Base-by-base conservation (phyloP, 2,797 vertebrate species). In the Channallabes apus region DNA sequence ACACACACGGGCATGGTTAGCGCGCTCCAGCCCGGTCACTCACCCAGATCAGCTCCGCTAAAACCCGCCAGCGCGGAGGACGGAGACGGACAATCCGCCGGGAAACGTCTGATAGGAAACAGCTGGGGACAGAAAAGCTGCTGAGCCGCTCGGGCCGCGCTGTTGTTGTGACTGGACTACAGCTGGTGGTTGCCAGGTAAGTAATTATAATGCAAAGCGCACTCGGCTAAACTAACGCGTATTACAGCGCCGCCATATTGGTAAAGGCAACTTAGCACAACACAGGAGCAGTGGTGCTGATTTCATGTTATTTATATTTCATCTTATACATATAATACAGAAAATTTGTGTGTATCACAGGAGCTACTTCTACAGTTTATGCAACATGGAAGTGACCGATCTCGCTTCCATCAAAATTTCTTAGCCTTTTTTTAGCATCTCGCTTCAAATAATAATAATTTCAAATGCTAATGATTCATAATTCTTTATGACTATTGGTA, bases 1-100 rank as follows among this genome's bases (percentile, higher is more conserved):
- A 98, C 94, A 82, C 96, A 98, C 95, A 93, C 89, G 85, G 96
- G 96, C 97, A 98, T 98, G 90, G 6, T 80, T 9, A 32, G 38
- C 51, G n/a, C n/a, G 0, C 18, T 51, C 0, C 17, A 35, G 14
- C 62, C 80, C 27, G 62, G 3, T 32, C 51, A 2, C 62, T n/a
- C 2, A 29, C 51, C 27, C n/a, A 32, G 51, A 27, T 56, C 51
- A 56, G 51, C 12, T 54, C 51, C 73, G 6, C 15, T 46, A 46
- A 8, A 20, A 20, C 8, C 15, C 5, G 35, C 54, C 73, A 58
- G 73, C 73, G 27, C 41, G 46, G n/a, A 27, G 29, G 32, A 12
- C 9, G 22, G 51, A 54, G 51, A 54, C 51, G 3, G 51, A 54
- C 3, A 54, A 54, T 54, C 51, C 51, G 3, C 12, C 51, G n/a